Conservation (phyloP, 92 coral and sea anemone genomes). For the Zoanthus sociatus region DNA sequence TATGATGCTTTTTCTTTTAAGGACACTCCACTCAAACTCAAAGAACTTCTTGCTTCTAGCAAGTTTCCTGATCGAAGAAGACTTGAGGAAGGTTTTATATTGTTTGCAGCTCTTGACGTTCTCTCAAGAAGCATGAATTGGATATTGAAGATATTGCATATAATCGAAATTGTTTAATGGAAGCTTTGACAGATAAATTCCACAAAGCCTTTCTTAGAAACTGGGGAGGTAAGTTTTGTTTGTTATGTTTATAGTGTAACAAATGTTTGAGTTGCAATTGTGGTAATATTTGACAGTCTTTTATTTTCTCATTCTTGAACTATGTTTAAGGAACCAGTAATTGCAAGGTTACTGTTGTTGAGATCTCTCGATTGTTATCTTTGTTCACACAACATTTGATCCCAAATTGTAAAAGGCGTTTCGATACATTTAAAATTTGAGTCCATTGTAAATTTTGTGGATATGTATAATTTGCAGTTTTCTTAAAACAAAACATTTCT, state of each 20-base stretch:
- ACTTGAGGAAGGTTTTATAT: conserved; percentile 65
- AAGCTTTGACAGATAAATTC: conserved; percentile 31
- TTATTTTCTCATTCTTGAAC: background rate
- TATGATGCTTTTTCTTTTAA: too few relatives aligned
- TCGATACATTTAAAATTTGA: too few relatives aligned
- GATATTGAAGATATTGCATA: conserved; percentile 44
- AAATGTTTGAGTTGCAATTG: background rate
- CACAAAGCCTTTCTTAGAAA: conserved; percentile 52
- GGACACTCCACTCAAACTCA: too few relatives aligned
- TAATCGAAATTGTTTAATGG: conserved; percentile 52
- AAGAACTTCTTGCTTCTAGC: too few relatives aligned
- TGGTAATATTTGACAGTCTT: background rate
- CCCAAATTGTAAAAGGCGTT: too few relatives aligned
- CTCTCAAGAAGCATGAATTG: conserved; percentile 30
- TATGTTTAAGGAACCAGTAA: background rate
- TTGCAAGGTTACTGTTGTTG: too few relatives aligned
- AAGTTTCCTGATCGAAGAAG: conserved; percentile 58
- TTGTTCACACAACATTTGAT: too few relatives aligned
- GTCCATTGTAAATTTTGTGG: too few relatives aligned
- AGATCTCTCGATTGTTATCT: too few relatives aligned
- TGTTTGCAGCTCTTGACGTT: conserved; percentile 53
- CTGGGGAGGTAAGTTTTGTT: conserved; percentile 64
- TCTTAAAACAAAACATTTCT: too few relatives aligned
- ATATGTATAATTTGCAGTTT: too few relatives aligned
- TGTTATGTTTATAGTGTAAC: background rate